Conservation (phyloP, 2,113 vertebrate genomes). For the Esox niger region DNA sequence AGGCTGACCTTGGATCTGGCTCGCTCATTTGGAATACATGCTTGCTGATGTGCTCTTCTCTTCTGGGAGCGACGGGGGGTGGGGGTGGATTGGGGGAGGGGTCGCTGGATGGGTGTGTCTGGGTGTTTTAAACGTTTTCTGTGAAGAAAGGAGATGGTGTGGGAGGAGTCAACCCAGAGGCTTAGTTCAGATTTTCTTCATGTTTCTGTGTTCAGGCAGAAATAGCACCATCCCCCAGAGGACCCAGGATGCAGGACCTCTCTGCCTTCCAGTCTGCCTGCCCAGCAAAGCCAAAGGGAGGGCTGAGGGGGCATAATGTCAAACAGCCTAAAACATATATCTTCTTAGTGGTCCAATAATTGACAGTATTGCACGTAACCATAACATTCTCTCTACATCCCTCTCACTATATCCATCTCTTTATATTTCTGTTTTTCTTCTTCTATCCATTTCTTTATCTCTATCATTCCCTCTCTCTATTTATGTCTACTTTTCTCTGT, state of each 20-base stretch:
- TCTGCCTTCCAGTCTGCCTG: neutral
- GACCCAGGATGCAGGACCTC: neutral
- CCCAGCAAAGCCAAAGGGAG: neutral
- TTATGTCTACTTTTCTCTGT: neutral
- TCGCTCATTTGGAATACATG: constrained; percentile 78
- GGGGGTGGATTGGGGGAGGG: neutral
- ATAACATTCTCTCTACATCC: neutral
- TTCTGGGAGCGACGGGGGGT: constrained; percentile 8
- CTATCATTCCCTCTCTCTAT: fast-evolving
- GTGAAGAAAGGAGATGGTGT: neutral
- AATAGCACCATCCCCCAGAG: constrained; percentile 35
- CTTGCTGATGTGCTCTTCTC: constrained; percentile 70
- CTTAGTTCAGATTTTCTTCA: constrained; percentile 44
- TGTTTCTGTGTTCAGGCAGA: constrained; percentile 34
- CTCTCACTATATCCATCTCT: too few relatives aligned
- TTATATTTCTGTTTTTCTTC: too few relatives aligned
- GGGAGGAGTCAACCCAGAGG: constrained; percentile 6
- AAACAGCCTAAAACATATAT: constrained; percentile 10
- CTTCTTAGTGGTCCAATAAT: neutral
- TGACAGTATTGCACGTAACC: neutral
- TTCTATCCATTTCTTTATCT: too few relatives aligned
- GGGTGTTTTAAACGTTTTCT: neutral
- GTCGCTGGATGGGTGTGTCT: neutral
- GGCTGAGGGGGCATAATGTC: constrained; percentile 7
- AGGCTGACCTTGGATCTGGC: constrained; percentile 80